Evolutionary conservation across 1,140 invertebrate species (phyloP).

Genomic region (Cotesia glomerata): DNA sequence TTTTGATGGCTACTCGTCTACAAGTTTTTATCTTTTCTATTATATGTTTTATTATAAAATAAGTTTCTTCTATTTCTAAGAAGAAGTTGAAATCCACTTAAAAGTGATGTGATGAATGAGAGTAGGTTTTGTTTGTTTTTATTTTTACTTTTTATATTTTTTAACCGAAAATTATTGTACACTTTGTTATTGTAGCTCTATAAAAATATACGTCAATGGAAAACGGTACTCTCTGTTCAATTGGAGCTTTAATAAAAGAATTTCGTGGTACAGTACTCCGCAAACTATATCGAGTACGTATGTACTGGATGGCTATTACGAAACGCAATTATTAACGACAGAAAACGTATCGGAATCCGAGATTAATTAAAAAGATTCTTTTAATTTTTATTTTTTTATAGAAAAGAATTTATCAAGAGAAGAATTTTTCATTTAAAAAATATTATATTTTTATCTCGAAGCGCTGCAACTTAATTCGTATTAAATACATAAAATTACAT

Average conservation of each 20-base stretch:
- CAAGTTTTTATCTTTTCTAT: too few relatives aligned
- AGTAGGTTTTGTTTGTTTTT: too few relatives aligned
- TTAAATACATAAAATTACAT: too few relatives aligned
- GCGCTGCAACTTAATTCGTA: too few relatives aligned
- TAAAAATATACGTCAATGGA: background rate
- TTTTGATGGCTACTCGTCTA: too few relatives aligned
- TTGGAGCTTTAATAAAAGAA: constrained; percentile 17
- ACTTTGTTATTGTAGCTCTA: background rate
- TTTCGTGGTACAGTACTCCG: background rate
- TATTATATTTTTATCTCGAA: background rate
- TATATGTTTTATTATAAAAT: too few relatives aligned
- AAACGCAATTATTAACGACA: background rate
- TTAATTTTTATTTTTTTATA: too few relatives aligned
- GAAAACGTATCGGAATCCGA: constrained; percentile 12
- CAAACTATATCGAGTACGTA: constrained; percentile 5
- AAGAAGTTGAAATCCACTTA: too few relatives aligned
- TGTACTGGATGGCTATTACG: constrained; percentile 7
- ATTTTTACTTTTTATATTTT: too few relatives aligned
- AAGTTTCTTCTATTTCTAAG: too few relatives aligned
- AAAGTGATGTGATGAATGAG: too few relatives aligned
- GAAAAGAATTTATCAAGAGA: too few relatives aligned
- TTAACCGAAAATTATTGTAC: background rate
- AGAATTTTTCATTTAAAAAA: background rate
- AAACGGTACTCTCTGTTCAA: background rate
- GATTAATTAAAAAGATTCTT: constrained; percentile 9